Base-by-base conservation (phyloP, 2,113 vertebrate genomes). In the Myxocyprinus asiaticus region DNA sequence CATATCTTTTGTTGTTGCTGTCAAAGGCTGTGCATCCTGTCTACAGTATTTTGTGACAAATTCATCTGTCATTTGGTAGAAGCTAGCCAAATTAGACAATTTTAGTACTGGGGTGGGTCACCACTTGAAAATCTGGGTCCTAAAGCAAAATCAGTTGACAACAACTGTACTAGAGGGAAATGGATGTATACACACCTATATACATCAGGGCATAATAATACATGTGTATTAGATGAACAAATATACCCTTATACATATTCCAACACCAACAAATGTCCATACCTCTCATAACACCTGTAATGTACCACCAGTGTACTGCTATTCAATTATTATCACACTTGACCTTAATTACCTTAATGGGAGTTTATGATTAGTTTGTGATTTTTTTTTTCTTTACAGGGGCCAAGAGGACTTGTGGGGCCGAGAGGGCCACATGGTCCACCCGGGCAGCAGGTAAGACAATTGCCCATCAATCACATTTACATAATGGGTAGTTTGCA, bases 351-450 rank as follows among this genome's bases (percentile, higher is more conserved):
- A 82, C 51, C 58, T 71, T 82, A 72, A 76, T 59, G 6, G 11
- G 33, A 22, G 45, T 67, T 68, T 47, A n/a, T 55, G 14, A 55
- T 51, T 14, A 51, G n/a, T 79, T 56, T 84, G 5, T 89, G 68
- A 83, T 80, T 85, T 86, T 45, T 86, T 45, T 87, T 79, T 77
- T 45, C 50, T 81, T 84, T 90, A 55, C 85, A 97, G 96, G 96
- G 96, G 9, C 3, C 86, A 7, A 90, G 96, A 82, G 96, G 96
- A 82, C 89, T 96, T 77, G 86, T 92, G 0, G 96, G 96, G 50
- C 89, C 95, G 0, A 89, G 95, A 55, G 96, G 96, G 51, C 76
- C 92, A 62, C 87, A 93, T 0, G 96, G 96, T 0, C 80, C 90
- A 71, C 88, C 88, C 3, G 96, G 96, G 74, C 93, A 91, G 58